These are phyloP conservation scores for Axinella damicornis DNA, from an alignment of 37 sponge, comb jelly and placozoan genomes.

Conservation along the genomic window DNA sequence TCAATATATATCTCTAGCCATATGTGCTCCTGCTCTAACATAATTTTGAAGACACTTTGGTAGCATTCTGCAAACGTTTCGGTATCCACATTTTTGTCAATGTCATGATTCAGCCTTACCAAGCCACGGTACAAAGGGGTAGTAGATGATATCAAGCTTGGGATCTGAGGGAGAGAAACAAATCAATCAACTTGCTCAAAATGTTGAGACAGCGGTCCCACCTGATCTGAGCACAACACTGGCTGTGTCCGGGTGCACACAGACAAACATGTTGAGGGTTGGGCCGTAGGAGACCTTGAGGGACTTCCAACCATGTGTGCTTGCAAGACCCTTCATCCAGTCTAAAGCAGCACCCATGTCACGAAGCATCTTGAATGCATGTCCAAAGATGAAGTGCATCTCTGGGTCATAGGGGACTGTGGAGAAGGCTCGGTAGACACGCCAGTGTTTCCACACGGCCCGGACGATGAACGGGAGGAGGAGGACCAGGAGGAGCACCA, in stretches of 20 bases:
- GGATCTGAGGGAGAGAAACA: constrained; percentile 53
- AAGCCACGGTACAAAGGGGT: constrained; percentile 66
- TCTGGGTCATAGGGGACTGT: constrained; percentile 37
- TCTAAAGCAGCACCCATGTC: constrained; percentile 41
- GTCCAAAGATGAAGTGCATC: constrained; percentile 48
- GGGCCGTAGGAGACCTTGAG: constrained; percentile 9
- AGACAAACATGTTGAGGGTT: neutral
- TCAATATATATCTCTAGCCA: neutral
- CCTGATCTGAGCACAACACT: constrained; percentile 23
- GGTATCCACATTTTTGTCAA: no score
- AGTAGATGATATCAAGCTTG: constrained; percentile 56
- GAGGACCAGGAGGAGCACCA: constrained; percentile 21
- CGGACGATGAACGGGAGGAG: constrained; percentile 4
- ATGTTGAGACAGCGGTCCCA: neutral
- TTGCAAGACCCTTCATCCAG: neutral
- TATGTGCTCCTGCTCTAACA: no score
- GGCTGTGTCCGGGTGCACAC: constrained; percentile 29
- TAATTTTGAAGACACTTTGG: no score
- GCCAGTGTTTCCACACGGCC: constrained; percentile 5
- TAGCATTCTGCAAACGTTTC: no score
- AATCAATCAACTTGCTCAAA: neutral
- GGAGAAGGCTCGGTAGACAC: constrained; percentile 37
- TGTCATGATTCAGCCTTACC: no score
- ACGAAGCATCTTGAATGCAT: constrained; percentile 30
- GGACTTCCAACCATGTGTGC: constrained; percentile 4